These are phyloP conservation scores for Popillia japonica DNA, from an alignment of 1,140 invertebrate species.

Conservation along the genomic window DNA sequence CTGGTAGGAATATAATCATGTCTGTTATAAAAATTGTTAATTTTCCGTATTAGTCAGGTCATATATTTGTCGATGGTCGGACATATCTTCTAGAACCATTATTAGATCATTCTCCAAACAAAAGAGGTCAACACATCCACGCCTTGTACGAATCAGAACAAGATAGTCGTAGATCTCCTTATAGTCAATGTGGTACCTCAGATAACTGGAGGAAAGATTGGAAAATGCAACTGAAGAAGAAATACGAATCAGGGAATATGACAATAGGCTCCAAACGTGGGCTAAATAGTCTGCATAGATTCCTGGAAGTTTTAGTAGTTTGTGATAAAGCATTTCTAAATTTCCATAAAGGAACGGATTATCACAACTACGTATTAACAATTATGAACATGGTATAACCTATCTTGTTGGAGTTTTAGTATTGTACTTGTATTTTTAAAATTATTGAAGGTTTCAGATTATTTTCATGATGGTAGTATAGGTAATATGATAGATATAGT, in stretches of 20 bases:
- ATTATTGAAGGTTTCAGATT: constrained; percentile 65
- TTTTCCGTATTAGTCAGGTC: constrained; percentile 59
- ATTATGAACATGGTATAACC: constrained; percentile 74
- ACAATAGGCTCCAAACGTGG: constrained; percentile 45
- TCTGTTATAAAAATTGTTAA: not conserved
- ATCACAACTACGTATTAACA: constrained; percentile 73
- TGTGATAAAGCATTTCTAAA: constrained; percentile 73
- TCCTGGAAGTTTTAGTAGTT: constrained; percentile 71
- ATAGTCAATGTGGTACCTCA: constrained; percentile 51
- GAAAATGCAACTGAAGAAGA: constrained; percentile 59
- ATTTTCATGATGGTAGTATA: constrained; percentile 70
- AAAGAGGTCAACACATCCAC: constrained; percentile 63
- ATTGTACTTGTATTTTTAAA: not conserved
- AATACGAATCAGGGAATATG: constrained; percentile 47
- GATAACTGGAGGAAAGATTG: constrained; percentile 62
- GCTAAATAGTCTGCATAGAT: constrained; percentile 62
- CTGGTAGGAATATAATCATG: constrained; percentile 63
- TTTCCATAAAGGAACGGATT: constrained; percentile 68
- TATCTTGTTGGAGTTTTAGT: not conserved
- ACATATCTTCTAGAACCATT: constrained; percentile 65
- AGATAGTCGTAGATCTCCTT: constrained; percentile 31
- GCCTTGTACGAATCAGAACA: constrained; percentile 58
- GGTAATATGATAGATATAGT: constrained; percentile 77
- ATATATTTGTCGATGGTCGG: constrained; percentile 60
- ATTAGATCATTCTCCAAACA: constrained; percentile 58